Base-by-base conservation (phyloP, 1,140 invertebrate genomes). In the Sycobia sp. region DNA sequence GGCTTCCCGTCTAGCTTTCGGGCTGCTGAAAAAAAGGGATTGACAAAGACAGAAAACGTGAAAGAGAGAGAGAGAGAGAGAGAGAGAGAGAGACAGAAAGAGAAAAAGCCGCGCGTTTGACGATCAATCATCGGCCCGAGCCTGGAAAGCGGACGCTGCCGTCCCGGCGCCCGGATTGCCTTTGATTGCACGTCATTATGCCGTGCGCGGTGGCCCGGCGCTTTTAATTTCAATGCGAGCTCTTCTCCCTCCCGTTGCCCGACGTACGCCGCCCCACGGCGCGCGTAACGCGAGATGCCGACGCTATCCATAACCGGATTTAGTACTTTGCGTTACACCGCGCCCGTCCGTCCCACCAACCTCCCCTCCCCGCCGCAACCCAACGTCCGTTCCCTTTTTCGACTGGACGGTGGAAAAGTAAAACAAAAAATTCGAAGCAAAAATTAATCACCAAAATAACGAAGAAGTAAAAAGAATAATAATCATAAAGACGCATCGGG, bases 171-270 rank as follows among this genome's bases (percentile, higher is more conserved):
- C 22, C n/a, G 56, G 23, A 62, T 55, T 62, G 51, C 16, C 43
- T 62, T 62, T 62, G 59, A 61, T 61, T 54, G 41, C 41, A 36
- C 39, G 49, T 61, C 38, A 54, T 61, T 61, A 49, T 39, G 57
- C 16, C 4, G 39, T 32, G 41, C 59, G 25, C n/a, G 43, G 43
- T 43, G 22, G 41, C 9, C 18, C 29, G 29, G 23, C 39, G 44
- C 53, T 56, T 62, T 62, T 62, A 62, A 62, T 62, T 62, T 62
- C 53, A 62, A 62, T 62, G 38, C 32, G 8, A 29, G 23, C 14
- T 36, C n/a, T n/a, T 55, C 53, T 14, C 11, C 5, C 22, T 22
- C 29, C 5, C 29, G 5, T 4, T 10, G 29, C 29, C 5, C 11
- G 5, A 22, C 43, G 11, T 18, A 20, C 43, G 25, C 27, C 27